Conservation (phyloP, 2,888 invertebrate species). For the Cheilosia impressa region DNA sequence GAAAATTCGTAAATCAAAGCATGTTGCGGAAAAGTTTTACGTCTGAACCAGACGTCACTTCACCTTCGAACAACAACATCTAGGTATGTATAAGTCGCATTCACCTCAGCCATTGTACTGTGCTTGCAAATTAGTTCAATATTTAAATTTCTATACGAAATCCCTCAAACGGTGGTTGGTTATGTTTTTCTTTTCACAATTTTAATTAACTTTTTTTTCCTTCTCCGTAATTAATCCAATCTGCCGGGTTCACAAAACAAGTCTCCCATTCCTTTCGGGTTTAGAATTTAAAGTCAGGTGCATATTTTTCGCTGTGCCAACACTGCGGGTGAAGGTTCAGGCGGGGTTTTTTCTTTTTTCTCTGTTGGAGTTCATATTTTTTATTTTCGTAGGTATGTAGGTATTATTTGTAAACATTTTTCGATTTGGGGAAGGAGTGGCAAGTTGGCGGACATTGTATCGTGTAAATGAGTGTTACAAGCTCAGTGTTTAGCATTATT, state of each 20-base stretch:
- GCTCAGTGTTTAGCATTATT: too few relatives aligned
- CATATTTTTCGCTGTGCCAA: constrained; percentile 20
- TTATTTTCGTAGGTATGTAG: too few relatives aligned
- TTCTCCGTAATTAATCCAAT: constrained; percentile 51
- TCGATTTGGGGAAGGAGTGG: not conserved
- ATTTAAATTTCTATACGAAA: constrained; percentile 42
- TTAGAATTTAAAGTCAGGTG: constrained; percentile 25
- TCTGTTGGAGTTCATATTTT: too few relatives aligned
- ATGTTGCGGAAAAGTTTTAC: constrained; percentile 18
- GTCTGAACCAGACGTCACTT: constrained; percentile 15
- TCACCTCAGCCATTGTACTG: not conserved
- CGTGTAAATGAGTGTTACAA: not conserved
- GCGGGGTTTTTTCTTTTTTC: too few relatives aligned
- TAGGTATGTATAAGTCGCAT: not conserved
- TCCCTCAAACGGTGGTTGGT: constrained; percentile 20
- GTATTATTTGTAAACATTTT: too few relatives aligned
- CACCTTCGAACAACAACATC: not conserved
- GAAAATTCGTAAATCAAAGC: constrained; percentile 25
- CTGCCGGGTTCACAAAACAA: constrained; percentile 34
- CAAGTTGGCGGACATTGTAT: not conserved
- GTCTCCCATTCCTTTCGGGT: constrained; percentile 7
- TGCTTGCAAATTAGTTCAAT: constrained; percentile 44
- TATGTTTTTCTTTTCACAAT: constrained; percentile 30
- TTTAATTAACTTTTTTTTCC: constrained; percentile 58
- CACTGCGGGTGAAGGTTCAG: not conserved